Conservation (phyloP, 2,797 vertebrate genomes). For the Columba guinea region DNA sequence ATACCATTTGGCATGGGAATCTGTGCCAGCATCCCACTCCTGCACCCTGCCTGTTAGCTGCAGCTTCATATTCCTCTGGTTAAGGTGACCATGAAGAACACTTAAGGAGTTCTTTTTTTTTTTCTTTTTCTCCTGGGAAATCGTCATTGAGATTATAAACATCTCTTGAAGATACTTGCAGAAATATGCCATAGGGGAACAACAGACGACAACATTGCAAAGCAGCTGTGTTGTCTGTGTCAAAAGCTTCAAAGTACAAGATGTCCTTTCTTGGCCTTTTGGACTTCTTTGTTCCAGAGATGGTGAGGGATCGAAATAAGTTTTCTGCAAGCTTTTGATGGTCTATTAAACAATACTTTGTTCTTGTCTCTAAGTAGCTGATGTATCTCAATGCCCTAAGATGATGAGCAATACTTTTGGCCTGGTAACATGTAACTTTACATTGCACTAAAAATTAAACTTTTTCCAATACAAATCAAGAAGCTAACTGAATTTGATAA, state of each 20-base stretch:
- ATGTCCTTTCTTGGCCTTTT: background rate
- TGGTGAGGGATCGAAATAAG: background rate
- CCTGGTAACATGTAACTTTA: background rate
- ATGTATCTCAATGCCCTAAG: background rate
- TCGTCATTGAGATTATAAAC: background rate
- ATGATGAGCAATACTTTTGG: background rate
- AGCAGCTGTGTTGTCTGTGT: background rate
- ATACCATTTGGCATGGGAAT: background rate
- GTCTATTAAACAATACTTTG: background rate
- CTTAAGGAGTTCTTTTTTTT: background rate
- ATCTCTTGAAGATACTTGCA: background rate
- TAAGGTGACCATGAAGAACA: background rate
- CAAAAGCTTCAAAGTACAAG: conserved; percentile 1
- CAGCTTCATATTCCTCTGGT: background rate
- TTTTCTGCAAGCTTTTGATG: background rate
- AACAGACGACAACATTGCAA: background rate
- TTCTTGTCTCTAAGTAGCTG: background rate
- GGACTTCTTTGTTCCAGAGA: background rate
- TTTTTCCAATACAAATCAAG: background rate
- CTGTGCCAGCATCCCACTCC: background rate
- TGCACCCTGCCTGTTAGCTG: background rate
- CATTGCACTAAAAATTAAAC: background rate
- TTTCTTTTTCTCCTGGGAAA: background rate
- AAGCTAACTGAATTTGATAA: background rate
- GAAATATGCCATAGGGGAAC: background rate